A percentile compares a stretch with the other conserved stretches of the same genome.
Evolutionary conservation across 2,113 vertebrate genomes (phyloP).

Genomic region (Callaeas wilsoni): DNA sequence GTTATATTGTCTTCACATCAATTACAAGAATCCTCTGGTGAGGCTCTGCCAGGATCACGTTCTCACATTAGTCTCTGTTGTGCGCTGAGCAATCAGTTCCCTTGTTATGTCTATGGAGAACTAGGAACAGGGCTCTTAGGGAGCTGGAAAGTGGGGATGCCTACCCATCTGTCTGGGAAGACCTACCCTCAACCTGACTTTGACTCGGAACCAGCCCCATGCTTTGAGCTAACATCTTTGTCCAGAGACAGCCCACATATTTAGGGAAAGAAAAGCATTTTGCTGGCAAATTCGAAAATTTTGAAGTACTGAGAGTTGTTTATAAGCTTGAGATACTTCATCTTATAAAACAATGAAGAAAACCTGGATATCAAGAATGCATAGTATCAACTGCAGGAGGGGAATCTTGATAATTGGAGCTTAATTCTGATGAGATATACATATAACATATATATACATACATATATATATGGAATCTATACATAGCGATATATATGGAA

Average conservation of each 20-base stretch:
- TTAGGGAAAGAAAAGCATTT: neutral
- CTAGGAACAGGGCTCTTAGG: neutral
- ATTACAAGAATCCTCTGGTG: neutral
- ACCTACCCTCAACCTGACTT: neutral
- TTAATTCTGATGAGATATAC: neutral
- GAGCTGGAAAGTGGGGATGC: neutral
- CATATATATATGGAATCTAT: neutral
- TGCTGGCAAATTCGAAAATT: neutral
- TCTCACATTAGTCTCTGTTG: neutral
- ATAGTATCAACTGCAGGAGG: neutral
- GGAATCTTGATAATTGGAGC: neutral
- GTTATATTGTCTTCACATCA: neutral
- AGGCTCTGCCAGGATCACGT: neutral
- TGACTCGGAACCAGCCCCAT: neutral
- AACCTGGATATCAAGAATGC: neutral
- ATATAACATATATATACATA: neutral
- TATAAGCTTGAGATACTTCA: neutral
- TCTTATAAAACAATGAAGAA: neutral
- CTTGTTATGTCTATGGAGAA: neutral
- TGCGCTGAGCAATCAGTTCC: neutral
- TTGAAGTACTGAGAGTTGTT: neutral
- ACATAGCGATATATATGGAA: neutral
- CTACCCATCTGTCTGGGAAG: neutral
- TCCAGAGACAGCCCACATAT: neutral
- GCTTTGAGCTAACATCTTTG: neutral